A percentile compares a stretch with the other conserved stretches of the same genome.
Conservation (phyloP, 1,140 invertebrate genomes). For the Eupristina koningsbergeri region DNA sequence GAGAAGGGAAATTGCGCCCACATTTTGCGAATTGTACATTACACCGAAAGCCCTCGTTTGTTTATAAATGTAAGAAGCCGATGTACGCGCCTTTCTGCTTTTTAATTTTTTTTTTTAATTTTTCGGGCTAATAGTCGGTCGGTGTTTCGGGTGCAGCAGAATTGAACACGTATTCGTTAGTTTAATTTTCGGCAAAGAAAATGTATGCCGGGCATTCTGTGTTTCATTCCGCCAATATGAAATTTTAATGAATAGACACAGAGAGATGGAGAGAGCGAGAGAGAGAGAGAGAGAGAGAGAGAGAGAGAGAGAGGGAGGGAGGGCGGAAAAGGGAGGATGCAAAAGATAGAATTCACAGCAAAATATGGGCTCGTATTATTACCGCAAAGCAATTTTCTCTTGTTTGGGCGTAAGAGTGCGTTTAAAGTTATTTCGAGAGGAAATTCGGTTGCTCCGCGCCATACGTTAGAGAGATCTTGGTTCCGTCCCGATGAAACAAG, state of each 20-base stretch:
- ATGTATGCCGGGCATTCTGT: not conserved
- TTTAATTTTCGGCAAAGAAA: conserved; percentile 3
- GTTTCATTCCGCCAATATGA: not conserved
- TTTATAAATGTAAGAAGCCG: conserved; percentile 3
- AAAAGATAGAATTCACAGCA: not conserved
- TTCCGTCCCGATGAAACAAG: not conserved
- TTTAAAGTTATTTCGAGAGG: not conserved
- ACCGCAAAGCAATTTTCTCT: conserved; percentile 14
- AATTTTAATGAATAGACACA: not conserved
- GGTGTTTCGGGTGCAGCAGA: not conserved
- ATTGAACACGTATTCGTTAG: conserved; percentile 20
- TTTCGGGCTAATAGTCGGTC: not conserved
- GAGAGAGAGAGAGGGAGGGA: not conserved
- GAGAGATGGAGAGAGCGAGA: too few relatives aligned
- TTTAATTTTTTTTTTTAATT: conserved; percentile 13
- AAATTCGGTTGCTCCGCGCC: not conserved
- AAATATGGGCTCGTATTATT: not conserved
- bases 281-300: not conserved
- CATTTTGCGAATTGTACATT: too few relatives aligned
- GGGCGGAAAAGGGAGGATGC: not conserved
- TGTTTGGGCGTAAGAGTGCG: not conserved
- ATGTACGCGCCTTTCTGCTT: not conserved
- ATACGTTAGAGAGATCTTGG: not conserved
- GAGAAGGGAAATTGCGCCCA: too few relatives aligned
- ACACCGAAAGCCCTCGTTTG: not conserved